Evolutionary conservation across 2,797 vertebrate species (phyloP), one percentile per base, ranked within the genome.

Genomic region (Manis javanica): DNA sequence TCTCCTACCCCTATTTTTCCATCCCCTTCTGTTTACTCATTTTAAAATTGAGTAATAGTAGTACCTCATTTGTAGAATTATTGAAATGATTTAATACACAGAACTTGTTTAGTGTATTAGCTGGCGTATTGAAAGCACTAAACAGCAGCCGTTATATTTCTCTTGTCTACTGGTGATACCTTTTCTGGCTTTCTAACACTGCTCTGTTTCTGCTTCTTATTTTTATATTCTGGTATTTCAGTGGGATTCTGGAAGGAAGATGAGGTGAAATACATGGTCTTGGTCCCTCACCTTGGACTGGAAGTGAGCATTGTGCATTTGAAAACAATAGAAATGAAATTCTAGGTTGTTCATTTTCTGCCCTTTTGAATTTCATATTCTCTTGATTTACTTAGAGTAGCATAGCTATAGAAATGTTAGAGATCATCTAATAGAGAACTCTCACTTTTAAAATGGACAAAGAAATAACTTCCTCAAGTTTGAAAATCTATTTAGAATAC

Each of bases 281-380:
- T 18, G 24, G 15, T 77, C 46, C 23, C 64, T 87, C 46, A 61
- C 24, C 26, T 95, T 82, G 63, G 95, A 81, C 31, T 55, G 49
- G n/a, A 94, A 90, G 39, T 74, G 51, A 87, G 11, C 59, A 55
- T 29, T 77, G 10, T 64, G 42, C 31, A 71, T 77, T 90, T 92
- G 71, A 92, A 90, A 95, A 91, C 29, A 71, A 87, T 61, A 87
- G 86, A 68, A 92, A 69, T 46, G 24, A 84, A 84, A 79, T 74
- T 87, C 46, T 23, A 66, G 85, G 69, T 91, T 79, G 39, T 53
- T 68, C n/a, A 61, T 69, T 77, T 95, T 83, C 37, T 84, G 53
- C 42, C 12, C 19, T 90, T 92, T 94, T 87, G 37, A 64, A 71
- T 42, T 93, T 94, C 15, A 75, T 37, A 29, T 71, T 91, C 55